phyloP scores from a whole-genome alignment of 2,888 invertebrate genomes.

The Himalopsyche tibetana region DNA sequence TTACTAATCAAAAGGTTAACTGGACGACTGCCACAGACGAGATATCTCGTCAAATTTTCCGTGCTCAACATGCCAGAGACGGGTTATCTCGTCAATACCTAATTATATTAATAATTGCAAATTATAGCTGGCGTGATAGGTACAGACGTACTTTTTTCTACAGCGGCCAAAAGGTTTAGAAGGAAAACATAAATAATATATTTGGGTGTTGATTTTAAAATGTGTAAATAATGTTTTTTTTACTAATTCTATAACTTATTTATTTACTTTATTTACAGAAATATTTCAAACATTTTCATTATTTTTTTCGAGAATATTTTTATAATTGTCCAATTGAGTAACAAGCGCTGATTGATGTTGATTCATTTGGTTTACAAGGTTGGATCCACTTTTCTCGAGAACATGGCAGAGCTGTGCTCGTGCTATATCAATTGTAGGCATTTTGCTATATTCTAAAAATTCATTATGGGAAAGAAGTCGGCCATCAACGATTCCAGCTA shows the following conservation, averaged over 20 bases:
- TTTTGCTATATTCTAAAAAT: conserved; percentile 80
- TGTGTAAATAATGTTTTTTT: background rate
- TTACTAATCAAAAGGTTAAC: too few species aligned
- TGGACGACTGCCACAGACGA: too few species aligned
- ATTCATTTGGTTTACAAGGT: conserved; percentile 81
- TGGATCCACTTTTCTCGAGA: conserved; percentile 80
- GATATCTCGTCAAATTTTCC: too few species aligned
- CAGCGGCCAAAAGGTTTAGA: too few species aligned
- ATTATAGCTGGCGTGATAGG: too few species aligned
- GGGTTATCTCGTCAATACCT: too few species aligned
- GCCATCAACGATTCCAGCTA: conserved; percentile 86
- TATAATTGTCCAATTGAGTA: conserved; percentile 81
- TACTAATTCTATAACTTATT: conserved; percentile 4
- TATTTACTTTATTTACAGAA: background rate
- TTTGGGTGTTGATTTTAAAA: too few species aligned
- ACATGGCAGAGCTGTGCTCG: conserved; percentile 83
- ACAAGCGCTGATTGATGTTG: conserved; percentile 83
- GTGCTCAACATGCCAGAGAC: too few species aligned
- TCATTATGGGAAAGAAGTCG: conserved; percentile 83
- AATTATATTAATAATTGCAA: too few species aligned
- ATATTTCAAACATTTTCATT: conserved; percentile 32
- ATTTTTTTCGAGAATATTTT: conserved; percentile 59
- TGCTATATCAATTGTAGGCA: conserved; percentile 81
- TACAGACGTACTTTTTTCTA: too few species aligned
- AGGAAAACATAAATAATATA: too few species aligned